Evolutionary conservation across 2,888 invertebrate genomes (phyloP).

Genomic region (Ichneumoninae sp.): DNA sequence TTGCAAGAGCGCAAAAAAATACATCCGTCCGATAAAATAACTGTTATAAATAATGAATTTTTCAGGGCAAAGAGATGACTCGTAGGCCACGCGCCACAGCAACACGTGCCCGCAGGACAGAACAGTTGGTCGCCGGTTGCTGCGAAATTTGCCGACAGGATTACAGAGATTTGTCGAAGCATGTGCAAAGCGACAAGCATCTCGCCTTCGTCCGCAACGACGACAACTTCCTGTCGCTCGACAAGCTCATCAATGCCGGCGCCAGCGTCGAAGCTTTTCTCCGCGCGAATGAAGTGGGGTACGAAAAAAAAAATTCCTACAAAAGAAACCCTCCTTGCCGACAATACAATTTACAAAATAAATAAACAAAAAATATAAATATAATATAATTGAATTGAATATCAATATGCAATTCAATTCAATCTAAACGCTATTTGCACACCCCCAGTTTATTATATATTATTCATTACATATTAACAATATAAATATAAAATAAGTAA

Average conservation of each 20-base stretch:
- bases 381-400: too few relatives aligned
- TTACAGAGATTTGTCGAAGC: slow-evolving; percentile 89
- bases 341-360: too few relatives aligned
- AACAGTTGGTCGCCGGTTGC: slow-evolving; percentile 86
- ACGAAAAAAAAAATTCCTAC: slow-evolving; percentile 44
- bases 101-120: slow-evolving; percentile 81
- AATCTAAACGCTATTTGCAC: too few relatives aligned
- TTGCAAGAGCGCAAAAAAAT: background rate
- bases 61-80: slow-evolving; percentile 84
- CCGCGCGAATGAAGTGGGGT: slow-evolving; percentile 83
- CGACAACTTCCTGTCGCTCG: slow-evolving; percentile 90
- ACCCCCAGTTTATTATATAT: too few relatives aligned
- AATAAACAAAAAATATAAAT: background rate
- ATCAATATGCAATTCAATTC: too few relatives aligned
- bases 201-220: slow-evolving; percentile 90
- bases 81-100: slow-evolving; percentile 83
- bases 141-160: slow-evolving; percentile 93
- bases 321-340: too few relatives aligned
- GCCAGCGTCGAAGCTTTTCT: slow-evolving; percentile 90
- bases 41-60: background rate
- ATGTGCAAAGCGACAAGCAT: slow-evolving; percentile 91
- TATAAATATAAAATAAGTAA: background rate
- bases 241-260: slow-evolving; percentile 89
- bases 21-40: background rate
- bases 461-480: background rate